Evolutionary conservation across 2,113 vertebrate species (phyloP).

Genomic region (Brachypodius melanocephalos): DNA sequence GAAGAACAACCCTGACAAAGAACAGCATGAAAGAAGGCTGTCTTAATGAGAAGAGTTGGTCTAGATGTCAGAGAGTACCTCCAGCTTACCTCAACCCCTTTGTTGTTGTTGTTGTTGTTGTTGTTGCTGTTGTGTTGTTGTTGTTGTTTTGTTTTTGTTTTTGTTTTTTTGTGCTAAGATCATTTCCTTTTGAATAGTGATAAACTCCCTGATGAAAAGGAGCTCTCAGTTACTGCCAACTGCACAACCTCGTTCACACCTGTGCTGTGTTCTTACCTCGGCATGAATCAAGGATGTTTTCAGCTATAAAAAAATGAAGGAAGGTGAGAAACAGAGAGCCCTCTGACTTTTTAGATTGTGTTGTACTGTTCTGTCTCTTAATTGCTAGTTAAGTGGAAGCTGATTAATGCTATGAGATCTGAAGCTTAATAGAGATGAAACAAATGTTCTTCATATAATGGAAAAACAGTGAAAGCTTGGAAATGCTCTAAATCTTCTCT

Average conservation of each 20-base stretch:
- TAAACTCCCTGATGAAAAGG: neutral
- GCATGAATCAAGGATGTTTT: neutral
- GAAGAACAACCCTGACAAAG: neutral
- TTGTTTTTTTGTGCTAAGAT: neutral
- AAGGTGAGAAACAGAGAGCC: neutral
- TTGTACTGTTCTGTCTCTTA: neutral
- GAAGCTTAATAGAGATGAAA: constrained; percentile 4
- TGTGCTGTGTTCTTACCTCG: neutral
- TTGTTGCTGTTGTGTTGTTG: too few species aligned
- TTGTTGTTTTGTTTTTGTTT: neutral
- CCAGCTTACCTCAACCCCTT: neutral
- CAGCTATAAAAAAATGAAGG: neutral
- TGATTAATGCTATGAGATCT: constrained; percentile 33
- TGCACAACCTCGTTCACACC: neutral
- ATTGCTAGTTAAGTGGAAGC: constrained; percentile 20
- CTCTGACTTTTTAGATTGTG: neutral
- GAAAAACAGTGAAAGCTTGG: neutral
- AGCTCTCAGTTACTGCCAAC: neutral
- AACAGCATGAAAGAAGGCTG: neutral
- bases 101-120: neutral
- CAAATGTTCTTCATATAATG: neutral
- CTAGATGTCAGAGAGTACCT: neutral
- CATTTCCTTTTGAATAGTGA: neutral
- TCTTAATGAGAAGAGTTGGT: neutral
- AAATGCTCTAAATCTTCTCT: neutral